phyloP scores from a whole-genome alignment of 2,797 vertebrate species.

The Pterois miles region DNA sequence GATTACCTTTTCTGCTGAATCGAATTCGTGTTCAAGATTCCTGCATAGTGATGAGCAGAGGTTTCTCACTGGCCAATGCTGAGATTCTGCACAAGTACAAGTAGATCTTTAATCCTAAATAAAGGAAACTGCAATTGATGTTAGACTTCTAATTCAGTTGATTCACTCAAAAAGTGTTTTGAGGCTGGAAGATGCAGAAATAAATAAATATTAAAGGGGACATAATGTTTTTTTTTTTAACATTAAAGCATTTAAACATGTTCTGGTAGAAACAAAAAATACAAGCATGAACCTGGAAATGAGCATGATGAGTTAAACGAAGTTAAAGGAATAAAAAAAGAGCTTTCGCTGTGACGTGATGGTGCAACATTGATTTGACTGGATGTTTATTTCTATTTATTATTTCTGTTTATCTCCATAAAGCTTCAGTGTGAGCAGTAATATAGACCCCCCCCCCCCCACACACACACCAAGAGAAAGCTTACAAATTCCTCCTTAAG shows the following conservation, averaged over 20 bases:
- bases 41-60: not conserved
- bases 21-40: not conserved
- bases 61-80: not conserved
- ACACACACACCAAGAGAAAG: not conserved
- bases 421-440: not conserved
- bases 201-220: not conserved
- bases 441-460: not conserved
- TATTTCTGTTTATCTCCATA: constrained; percentile 7
- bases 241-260: too few relatives aligned
- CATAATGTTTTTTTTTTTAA: too few relatives aligned
- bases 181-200: not conserved
- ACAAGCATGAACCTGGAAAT: too few relatives aligned
- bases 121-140: not conserved
- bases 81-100: not conserved
- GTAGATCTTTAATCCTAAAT: not conserved
- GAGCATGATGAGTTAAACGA: not conserved
- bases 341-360: not conserved
- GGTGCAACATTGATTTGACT: constrained; percentile 26
- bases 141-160: not conserved
- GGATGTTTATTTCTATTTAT: constrained; percentile 3
- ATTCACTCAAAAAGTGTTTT: not conserved
- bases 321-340: constrained; percentile 7
- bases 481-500: constrained; percentile 31
- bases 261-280: too few relatives aligned
- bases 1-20: not conserved